Evolutionary conservation across 2,888 invertebrate species (phyloP), one percentile per base, ranked within the genome.

Genomic region (Spodoptera exigua): DNA sequence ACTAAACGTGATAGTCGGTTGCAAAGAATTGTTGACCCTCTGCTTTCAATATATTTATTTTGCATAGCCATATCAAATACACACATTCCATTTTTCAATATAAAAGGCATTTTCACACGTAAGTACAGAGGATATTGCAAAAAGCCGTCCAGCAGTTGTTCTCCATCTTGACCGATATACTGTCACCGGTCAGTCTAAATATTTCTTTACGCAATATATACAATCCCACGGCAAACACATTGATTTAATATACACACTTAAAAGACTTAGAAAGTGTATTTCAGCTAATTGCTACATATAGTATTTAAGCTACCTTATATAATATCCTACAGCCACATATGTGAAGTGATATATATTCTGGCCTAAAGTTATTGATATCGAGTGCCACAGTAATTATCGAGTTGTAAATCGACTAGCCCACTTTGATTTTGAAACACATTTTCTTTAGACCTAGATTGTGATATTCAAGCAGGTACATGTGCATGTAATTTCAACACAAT

Each of bases 221-320:
- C 54, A 66, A 60, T 73, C 80, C 73, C 70, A 80, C 76, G 75
- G 64, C 59, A 55, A 53, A 44, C 61, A 64, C 47, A 57, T 60
- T 70, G 61, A 73, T 80, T 70, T 65, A 49, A 69, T 65, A 71
- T 60, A 66, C 27, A 9, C 7, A 27, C 58, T 58, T 62, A 48
- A 66, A 58, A 64, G 69, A 40, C 59, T 74, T 74, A 76, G 80
- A 79, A 80, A 79, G 76, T 62, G 49, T 49, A 54, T 76, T 80
- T 70, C 60, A 78, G 63, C 27, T 77, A 75, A 75, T 75, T 61
- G 71, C 67, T 65, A 64, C 53, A 70, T 51, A n/a, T n/a, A n/a
- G n/a, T n/a, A 66, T 61, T 64, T 59, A 54, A 11, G 54, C 57
- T 53, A 11, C 57, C 57, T 53, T 76, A 61, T 68, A 61, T 68